Evolutionary conservation across 2,888 invertebrate species (phyloP).

Genomic region (Blera fallax): DNA sequence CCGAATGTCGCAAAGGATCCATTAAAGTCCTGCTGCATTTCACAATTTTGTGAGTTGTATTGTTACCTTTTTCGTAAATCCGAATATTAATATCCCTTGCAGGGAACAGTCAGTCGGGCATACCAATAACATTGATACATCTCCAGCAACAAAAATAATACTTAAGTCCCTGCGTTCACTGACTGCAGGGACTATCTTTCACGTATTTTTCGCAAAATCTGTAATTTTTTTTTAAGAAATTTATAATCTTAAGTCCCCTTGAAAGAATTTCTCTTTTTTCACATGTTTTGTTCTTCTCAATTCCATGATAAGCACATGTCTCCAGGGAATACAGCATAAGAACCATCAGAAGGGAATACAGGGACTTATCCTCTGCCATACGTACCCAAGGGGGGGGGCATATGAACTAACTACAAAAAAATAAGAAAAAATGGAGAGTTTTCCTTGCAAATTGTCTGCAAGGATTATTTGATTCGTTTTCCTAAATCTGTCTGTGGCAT

Average conservation of each 20-base stretch:
- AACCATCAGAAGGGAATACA: slow-evolving; percentile 7
- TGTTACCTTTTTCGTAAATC: neutral
- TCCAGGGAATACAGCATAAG: neutral
- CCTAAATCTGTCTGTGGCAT: slow-evolving; percentile 55
- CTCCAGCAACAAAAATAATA: neutral
- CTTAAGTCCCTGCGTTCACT: neutral
- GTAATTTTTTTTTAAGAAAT: neutral
- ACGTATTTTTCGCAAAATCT: neutral
- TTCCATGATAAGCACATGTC: slow-evolving; percentile 36
- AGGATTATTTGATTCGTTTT: slow-evolving; percentile 48
- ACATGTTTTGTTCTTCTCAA: slow-evolving; percentile 15
- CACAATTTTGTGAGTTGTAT: too few relatives aligned
- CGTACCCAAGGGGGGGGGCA: neutral
- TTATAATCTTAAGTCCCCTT: slow-evolving; percentile 15
- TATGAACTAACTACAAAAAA: neutral
- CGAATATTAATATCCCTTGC: neutral
- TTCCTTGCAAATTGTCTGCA: slow-evolving; percentile 52
- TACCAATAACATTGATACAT: neutral
- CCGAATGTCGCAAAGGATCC: too few relatives aligned
- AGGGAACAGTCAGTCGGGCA: neutral
- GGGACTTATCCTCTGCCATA: slow-evolving; percentile 7
- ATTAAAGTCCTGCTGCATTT: too few relatives aligned
- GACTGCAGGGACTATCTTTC: neutral
- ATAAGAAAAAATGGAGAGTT: neutral
- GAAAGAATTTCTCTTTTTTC: neutral